Evolutionary conservation across 2,888 invertebrate species (phyloP).

Genomic region (Drosophila pegasa): DNA sequence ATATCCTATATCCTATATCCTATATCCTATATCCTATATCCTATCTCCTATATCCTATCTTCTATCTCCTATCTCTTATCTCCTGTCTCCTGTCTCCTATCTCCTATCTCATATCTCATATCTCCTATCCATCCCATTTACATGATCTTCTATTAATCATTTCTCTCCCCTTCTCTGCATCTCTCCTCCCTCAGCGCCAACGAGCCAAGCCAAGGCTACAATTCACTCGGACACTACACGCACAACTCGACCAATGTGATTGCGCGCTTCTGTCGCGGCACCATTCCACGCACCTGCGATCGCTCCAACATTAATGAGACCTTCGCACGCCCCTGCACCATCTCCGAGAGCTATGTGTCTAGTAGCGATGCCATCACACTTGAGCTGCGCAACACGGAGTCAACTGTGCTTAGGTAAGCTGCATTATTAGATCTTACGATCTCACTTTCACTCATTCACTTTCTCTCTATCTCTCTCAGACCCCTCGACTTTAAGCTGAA

Average conservation of each 20-base stretch:
- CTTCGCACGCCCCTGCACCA: constrained; percentile 90
- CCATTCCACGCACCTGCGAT: constrained; percentile 93
- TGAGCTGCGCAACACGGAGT: constrained; percentile 92
- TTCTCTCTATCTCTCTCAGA: constrained; percentile 84
- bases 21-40: too few species aligned
- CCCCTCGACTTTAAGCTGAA: constrained; percentile 93
- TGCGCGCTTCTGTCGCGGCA: constrained; percentile 92
- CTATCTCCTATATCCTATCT: too few species aligned
- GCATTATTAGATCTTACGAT: not conserved
- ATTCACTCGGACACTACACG: constrained; percentile 85
- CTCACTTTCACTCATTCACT: not conserved
- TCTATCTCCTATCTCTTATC: too few species aligned
- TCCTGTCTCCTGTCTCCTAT: too few species aligned
- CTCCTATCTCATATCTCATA: too few species aligned
- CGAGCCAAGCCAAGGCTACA: constrained; percentile 56
- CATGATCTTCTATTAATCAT: not conserved
- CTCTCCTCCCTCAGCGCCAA: constrained; percentile 37
- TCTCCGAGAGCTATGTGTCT: constrained; percentile 93
- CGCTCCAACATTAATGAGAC: constrained; percentile 89
- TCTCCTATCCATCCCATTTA: not conserved
- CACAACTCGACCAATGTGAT: constrained; percentile 90
- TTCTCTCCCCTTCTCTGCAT: too few species aligned
- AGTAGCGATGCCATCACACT: constrained; percentile 92
- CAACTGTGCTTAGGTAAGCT: constrained; percentile 92
- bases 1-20: too few species aligned